A percentile compares a stretch with the other conserved stretches of the same genome.
Evolutionary conservation across 2,113 vertebrate species (phyloP).

Genomic region (Montifringilla adamsi): DNA sequence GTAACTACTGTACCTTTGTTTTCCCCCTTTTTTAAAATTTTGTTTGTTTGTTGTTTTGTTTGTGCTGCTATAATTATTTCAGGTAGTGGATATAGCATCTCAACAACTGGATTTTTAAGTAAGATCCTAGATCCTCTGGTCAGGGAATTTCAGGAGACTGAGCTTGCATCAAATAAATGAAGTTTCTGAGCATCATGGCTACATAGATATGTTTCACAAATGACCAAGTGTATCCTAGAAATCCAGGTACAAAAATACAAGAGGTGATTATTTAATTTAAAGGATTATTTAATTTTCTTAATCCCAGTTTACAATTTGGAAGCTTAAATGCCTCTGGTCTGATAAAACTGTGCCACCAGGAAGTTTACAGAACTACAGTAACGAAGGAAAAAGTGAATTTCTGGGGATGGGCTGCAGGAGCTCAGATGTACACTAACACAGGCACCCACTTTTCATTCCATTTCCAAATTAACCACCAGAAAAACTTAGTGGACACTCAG

Average conservation of each 20-base stretch:
- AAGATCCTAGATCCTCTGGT: not conserved
- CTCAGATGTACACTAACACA: not conserved
- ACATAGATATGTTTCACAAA: not conserved
- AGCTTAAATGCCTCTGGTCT: not conserved
- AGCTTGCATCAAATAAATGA: not conserved
- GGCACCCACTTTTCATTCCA: not conserved
- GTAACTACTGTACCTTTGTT: not conserved
- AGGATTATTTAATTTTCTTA: not conserved
- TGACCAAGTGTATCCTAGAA: not conserved
- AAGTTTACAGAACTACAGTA: not conserved
- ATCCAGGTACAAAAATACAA: not conserved
- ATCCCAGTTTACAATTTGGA: not conserved
- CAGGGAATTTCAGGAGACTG: not conserved
- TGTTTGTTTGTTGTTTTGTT: not conserved
- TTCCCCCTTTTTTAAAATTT: no score
- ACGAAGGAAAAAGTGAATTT: rapidly evolving
- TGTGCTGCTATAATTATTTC: not conserved
- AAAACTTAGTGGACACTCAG: not conserved
- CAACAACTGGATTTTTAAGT: not conserved
- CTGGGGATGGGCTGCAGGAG: not conserved
- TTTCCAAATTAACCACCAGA: not conserved
- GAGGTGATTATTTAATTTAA: constrained; percentile 19
- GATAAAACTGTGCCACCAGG: not conserved
- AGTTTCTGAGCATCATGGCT: not conserved
- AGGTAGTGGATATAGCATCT: not conserved